Evolutionary conservation across 37 sponge, comb jelly and placozoan genomes (phyloP).

Genomic region (Cladorhizidae sp.): DNA sequence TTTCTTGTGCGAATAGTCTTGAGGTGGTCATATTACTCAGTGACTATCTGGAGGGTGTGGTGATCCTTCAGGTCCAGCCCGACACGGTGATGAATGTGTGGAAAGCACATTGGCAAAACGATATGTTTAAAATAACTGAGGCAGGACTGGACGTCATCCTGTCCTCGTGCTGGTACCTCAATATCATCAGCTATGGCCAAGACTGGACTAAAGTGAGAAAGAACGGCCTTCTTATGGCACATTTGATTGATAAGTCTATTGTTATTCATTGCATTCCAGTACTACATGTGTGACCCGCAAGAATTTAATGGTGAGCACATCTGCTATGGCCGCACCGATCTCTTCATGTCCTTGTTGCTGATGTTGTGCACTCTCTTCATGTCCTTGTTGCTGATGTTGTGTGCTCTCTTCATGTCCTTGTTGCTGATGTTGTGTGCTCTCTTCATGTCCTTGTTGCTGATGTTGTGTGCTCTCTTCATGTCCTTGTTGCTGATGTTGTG

Average conservation of each 20-base stretch:
- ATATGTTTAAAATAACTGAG: constrained; percentile 69
- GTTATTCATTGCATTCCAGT: constrained; percentile 26
- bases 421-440: too few relatives aligned
- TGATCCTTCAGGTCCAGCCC: constrained; percentile 48
- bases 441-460: too few relatives aligned
- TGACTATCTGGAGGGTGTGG: neutral
- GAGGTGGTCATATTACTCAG: neutral
- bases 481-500: too few relatives aligned
- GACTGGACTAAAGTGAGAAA: constrained; percentile 82
- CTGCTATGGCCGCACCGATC: too few relatives aligned
- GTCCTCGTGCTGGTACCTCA: constrained; percentile 95
- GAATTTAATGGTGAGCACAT: constrained; percentile 63
- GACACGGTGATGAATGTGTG: constrained; percentile 95
- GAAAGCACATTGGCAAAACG: constrained; percentile 73
- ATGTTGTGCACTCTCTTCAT: too few relatives aligned
- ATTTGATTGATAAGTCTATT: neutral
- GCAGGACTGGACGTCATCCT: constrained; percentile 77
- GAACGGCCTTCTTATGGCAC: neutral
- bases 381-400: too few relatives aligned
- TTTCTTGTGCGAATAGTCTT: neutral
- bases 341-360: too few relatives aligned
- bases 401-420: too few relatives aligned
- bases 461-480: too few relatives aligned
- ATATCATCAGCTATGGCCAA: constrained; percentile 72
- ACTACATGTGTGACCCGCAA: constrained; percentile 85